Percentiles rank a stretch among this genome's conserved stretches.
Conservation (phyloP, 2,888 invertebrate genomes). For the Cordilura impudica region DNA sequence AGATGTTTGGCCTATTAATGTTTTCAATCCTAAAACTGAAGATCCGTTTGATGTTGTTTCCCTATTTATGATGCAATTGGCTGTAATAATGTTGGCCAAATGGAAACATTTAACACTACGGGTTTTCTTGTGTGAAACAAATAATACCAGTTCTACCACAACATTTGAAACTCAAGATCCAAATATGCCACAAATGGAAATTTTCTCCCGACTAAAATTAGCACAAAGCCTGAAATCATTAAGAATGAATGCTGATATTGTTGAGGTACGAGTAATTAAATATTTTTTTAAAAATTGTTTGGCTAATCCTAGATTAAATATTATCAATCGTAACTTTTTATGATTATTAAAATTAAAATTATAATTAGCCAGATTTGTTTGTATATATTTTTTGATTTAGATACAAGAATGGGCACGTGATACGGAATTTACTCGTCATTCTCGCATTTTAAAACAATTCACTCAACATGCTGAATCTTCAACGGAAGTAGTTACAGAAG, state of each 20-base stretch:
- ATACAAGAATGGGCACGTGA: constrained; percentile 82
- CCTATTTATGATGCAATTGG: constrained; percentile 96
- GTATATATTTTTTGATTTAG: constrained; percentile 69
- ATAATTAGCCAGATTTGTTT: background rate
- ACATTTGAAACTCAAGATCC: constrained; percentile 73
- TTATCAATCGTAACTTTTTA: too few species aligned
- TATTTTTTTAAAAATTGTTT: too few species aligned
- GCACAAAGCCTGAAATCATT: constrained; percentile 88
- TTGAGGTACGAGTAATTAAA: constrained; percentile 78
- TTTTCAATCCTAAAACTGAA: constrained; percentile 86
- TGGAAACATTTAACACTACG: constrained; percentile 93
- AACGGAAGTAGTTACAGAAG: constrained; percentile 73
- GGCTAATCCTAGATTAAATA: too few species aligned
- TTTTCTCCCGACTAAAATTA: constrained; percentile 78
- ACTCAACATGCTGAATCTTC: constrained; percentile 74
- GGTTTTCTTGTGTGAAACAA: constrained; percentile 89
- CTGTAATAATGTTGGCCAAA: constrained; percentile 94
- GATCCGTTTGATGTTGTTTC: constrained; percentile 93
- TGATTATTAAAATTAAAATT: background rate
- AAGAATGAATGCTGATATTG: constrained; percentile 91
- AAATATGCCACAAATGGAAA: constrained; percentile 73
- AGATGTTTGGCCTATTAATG: constrained; percentile 98
- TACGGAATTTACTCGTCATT: constrained; percentile 79
- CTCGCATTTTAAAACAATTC: constrained; percentile 75
- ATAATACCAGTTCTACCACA: constrained; percentile 67